Base-by-base conservation (phyloP, 2,888 invertebrate genomes). In the Tipula confusa region DNA sequence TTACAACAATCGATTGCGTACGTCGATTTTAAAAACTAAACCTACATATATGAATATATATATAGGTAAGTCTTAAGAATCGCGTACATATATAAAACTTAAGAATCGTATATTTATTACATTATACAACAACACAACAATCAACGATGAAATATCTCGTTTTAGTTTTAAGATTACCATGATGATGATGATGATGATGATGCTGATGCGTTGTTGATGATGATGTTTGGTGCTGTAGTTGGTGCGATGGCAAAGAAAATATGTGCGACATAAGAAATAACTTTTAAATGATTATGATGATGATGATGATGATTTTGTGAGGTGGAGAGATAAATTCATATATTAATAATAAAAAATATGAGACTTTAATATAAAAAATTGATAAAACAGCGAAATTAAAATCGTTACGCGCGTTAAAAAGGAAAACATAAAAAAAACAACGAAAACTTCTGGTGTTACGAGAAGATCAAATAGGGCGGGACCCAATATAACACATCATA, bases 371-470 rank as follows among this genome's bases (percentile, higher is more conserved):
- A 64, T 48, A 18, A 43, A 15, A 18, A 33, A 33, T 33, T 33
- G 5, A 48, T 64, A 64, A 64, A 64, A 64, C 64, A 64, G 64
- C 64, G 64, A 64, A 64, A 64, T 64, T 64, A 64, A 64, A 64
- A 64, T 64, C 64, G 64, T 64, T 64, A 64, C 64, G 64, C 64
- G 64, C 64, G 64, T 24, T 64, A 64, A 64, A 64, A 64, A 18
- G 24, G 64, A 24, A 64, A 24, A 38, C 33, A 33, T 7, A 33
- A 33, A 33, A 24, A 24, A 24, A 80, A 80, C n/a, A n/a, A n/a
- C n/a, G 29, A 31, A 80, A n/a, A 80, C 80, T 80, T 80, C 80
- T 80, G 80, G 80, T 80, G 80, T 80, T 80, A 80, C 80, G 80
- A 80, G 80, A 29, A 80, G 80, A 80, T n/a, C 80, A 80, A 80